Conservation (phyloP, 2,888 invertebrate species). For the Agonopterix arenella region DNA sequence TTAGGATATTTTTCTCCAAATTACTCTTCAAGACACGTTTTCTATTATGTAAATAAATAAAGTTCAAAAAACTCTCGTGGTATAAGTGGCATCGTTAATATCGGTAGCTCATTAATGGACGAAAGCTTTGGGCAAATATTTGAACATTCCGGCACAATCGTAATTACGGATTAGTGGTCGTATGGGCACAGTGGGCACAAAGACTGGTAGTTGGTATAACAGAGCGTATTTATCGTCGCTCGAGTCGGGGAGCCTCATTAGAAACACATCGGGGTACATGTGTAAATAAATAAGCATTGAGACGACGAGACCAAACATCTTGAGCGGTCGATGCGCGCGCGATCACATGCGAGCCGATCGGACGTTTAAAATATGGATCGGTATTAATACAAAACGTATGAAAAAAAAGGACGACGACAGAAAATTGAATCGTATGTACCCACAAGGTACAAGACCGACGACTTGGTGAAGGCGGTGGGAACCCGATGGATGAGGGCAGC, state of each 20-base stretch:
- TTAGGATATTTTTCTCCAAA: slow-evolving; percentile 42
- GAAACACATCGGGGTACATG: slow-evolving; percentile 64
- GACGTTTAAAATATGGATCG: slow-evolving; percentile 7
- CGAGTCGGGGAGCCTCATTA: slow-evolving; percentile 51
- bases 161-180: slow-evolving; percentile 55
- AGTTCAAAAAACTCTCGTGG: slow-evolving; percentile 39
- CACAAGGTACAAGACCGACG: no score
- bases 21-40: slow-evolving; percentile 48
- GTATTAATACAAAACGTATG: no score
- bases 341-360: slow-evolving; percentile 11
- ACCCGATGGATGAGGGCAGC: no score
- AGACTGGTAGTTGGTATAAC: slow-evolving; percentile 70
- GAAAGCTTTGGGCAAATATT: slow-evolving; percentile 72
- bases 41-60: slow-evolving; percentile 45
- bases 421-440: no score
- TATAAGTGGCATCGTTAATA: slow-evolving; percentile 40
- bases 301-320: slow-evolving; percentile 52
- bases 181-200: slow-evolving; percentile 47
- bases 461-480: no score
- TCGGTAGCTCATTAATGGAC: slow-evolving; percentile 71
- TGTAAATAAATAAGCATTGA: slow-evolving; percentile 63
- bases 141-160: slow-evolving; percentile 55
- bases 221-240: slow-evolving; percentile 42
- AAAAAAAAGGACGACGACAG: no score
- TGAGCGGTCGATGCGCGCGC: slow-evolving; percentile 39